Evolutionary conservation across 2,888 invertebrate genomes (phyloP), one percentile per base, ranked within the genome.

Genomic region (Tuberolachnus salignus): DNA sequence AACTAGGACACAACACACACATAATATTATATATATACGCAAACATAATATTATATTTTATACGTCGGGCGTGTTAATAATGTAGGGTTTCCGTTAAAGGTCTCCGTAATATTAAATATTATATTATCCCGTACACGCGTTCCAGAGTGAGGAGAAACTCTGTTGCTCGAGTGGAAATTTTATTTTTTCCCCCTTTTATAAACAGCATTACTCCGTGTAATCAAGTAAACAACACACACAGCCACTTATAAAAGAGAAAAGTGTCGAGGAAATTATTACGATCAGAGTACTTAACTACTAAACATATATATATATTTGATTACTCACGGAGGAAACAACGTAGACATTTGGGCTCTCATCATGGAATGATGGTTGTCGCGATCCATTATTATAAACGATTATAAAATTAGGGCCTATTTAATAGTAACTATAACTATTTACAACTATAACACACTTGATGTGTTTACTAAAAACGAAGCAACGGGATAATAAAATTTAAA

Each of bases 251-350:
- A 4, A 34, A 34, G 6, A 23, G 49, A 53, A 64, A 72, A 74
- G 64, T 63, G 42, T 44, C 63, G 51, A 53, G 61, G 51, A 42
- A 53, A 63, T n/a, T 73, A n/a, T 51, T 11, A 42, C 11, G 46
- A 8, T 16, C 23, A 6, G 26, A 23, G 14, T 19, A 26, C 19
- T 26, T 26, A n/a, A n/a, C n/a, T n/a, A n/a, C n/a, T n/a, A n/a
- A n/a, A n/a, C n/a, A n/a, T n/a, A n/a, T n/a, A n/a, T n/a, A n/a
- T 34, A 34, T 34, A 34, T 4, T 34, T 6, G 34, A 34, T 34
- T 75, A 78, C 75, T 78, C 34, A 78, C 78, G 78, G 42, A 49
- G 78, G 78, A 8, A 78, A 78, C 14, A 78, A 23, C 6, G 78
- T 49, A 8, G 78, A 57, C 78, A 78, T 78, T 78, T 69, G 59